Evolutionary conservation across 1,140 invertebrate genomes (phyloP), one percentile per base, ranked within the genome.

Genomic region (Drosophila sp.): DNA sequence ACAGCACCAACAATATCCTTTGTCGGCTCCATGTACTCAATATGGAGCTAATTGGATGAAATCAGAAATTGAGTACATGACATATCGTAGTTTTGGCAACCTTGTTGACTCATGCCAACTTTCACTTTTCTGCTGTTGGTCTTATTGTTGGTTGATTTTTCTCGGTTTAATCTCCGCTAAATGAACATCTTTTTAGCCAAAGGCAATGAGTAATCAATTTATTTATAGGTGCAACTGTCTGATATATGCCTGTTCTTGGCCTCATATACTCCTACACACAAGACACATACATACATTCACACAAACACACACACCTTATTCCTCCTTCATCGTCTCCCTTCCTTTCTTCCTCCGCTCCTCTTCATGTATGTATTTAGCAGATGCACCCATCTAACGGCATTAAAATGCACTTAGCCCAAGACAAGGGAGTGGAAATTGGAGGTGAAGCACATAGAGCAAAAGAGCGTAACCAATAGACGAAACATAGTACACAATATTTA

Each of bases 351-450:
- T n/a, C 4, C 4, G 11, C n/a, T 25, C 44, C 4, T 50, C 23
- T 25, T 8, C n/a, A 0, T 4, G 1, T 3, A 64, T 63, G 1
- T 3, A 64, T 63, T 11, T 44, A 38, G 23, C 67, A 65, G 72
- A 72, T 61, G 25, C 72, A 77, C 77, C 75, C 83, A 71, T 80
- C 83, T 87, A 86, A 87, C 68, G 81, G 81, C 67, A 72, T 78
- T 76, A 76, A 77, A 76, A 77, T 76, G 73, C 74, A 77, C 74
- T 79, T 78, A 76, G 66, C 63, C 69, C 61, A 11, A 38, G 56
- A 72, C 50, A 63, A 55, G 67, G 33, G 58, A 47, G 66, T 65
- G 69, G 63, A 47, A 40, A 44, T 61, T 61, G 62, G 60, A 29
- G 17, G 23, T 29, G 41, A 54, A 64, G 40, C 44, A 50, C 44